Evolutionary conservation across 2,113 vertebrate species (phyloP).

Genomic region (Eulacestoma nigropectus): DNA sequence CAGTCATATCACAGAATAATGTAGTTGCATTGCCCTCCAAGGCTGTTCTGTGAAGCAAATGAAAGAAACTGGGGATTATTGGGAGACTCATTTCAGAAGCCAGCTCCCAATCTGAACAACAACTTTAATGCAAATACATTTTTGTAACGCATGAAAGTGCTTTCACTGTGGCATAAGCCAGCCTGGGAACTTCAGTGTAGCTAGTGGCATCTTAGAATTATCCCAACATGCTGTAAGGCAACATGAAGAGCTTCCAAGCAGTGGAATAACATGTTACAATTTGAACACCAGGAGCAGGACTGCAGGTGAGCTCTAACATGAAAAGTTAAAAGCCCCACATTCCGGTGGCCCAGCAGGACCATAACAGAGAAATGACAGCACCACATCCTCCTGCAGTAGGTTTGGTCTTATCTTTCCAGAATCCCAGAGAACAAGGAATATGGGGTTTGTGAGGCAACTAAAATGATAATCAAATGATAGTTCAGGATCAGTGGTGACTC

Average conservation of each 20-base stretch:
- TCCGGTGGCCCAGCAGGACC: not conserved
- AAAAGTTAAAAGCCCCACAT: not conserved
- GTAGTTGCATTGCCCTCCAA: not conserved
- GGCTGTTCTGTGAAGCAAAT: not conserved
- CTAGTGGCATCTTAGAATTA: not conserved
- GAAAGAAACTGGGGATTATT: not conserved
- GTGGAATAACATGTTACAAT: not conserved
- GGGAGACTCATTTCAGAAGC: not conserved
- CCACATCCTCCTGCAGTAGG: not conserved
- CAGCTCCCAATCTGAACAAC: not conserved
- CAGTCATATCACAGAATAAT: not conserved
- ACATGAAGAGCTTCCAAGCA: not conserved
- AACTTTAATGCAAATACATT: not conserved
- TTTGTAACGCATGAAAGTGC: not conserved
- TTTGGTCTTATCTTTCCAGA: not conserved
- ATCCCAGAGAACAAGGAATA: not conserved
- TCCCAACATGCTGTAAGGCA: not conserved
- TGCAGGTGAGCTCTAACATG: not conserved
- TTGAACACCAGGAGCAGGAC: not conserved
- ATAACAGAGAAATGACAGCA: not conserved
- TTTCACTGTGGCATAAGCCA: not conserved
- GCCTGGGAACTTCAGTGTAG: not conserved
- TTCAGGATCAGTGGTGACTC: not conserved
- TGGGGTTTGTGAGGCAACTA: not conserved
- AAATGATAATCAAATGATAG: conserved; percentile 13